Base-by-base conservation (phyloP, 2,888 invertebrate species). In the Nomada goodeniana region DNA sequence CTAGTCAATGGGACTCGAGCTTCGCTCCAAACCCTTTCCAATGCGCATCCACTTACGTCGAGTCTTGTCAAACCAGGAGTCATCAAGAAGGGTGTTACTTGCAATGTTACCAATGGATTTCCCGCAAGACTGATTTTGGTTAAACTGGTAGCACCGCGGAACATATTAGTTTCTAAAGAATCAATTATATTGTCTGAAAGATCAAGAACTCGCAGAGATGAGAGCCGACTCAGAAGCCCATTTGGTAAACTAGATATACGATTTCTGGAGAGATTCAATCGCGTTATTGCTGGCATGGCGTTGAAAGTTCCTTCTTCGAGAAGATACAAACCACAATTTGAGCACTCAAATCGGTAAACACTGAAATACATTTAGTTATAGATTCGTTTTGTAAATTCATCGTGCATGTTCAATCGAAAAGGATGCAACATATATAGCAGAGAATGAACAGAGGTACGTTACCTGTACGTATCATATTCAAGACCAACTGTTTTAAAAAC, bases 291-390 rank as follows among this genome's bases (percentile, higher is more conserved):
- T 1, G 96, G 96, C 95, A 97, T 97, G 2, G 96, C 95, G 85
- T 95, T 95, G 91, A 97, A 96, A 0, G 96, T 96, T 84, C 95
- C 95, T 84, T 95, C 95, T 61, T 95, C 95, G 73, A 96, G 94
- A 79, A 95, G 95, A 67, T 95, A 95, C 26, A 97, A 94, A 13
- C 96, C 96, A 91, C 97, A 97, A 91, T 96, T 95, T 4, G 96
- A 96, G 26, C 97, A 96, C 86, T 97, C 97, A 89, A 97, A 96
- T 60, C 95, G 94, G 91, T 96, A 96, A 79, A 96, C 95, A 84
- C 95, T 96, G 90, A 95, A 96, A 90, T 29, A 67, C 0, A 67
- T 68, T 50, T n/a, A 53, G n/a, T 60, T 42, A 26, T 59, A 44
- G 29, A n/a, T 47, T 11, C 9, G 10, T 29, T 52, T 26, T 55